These are phyloP conservation scores for Eurosta solidaginis DNA, from an alignment of 1,140 invertebrate species.

Conservation along the genomic window DNA sequence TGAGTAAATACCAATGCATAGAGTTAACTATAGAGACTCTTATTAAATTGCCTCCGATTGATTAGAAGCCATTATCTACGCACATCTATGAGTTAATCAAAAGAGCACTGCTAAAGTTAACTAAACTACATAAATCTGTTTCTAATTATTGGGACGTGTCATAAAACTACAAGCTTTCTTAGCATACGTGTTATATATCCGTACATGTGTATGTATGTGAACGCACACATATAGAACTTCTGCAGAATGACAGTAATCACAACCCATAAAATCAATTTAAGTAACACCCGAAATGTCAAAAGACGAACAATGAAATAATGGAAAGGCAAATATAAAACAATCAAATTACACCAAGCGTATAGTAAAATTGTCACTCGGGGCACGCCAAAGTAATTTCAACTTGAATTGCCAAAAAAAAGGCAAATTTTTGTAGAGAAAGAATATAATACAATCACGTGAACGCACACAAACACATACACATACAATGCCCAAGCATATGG, in stretches of 20 bases:
- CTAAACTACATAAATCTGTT: neutral
- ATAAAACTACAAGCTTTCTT: neutral
- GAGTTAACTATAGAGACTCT: no score
- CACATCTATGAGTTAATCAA: no score
- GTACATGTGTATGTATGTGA: neutral
- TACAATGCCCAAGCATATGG: neutral
- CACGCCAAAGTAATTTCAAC: constrained; percentile 9
- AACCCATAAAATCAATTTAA: neutral
- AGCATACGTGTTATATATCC: neutral
- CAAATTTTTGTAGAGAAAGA: neutral
- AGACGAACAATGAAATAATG: constrained; percentile 7
- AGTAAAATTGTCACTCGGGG: neutral
- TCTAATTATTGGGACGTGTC: constrained; percentile 9
- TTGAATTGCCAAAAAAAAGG: neutral
- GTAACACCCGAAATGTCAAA: neutral
- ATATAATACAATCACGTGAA: neutral
- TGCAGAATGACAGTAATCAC: constrained; percentile 1
- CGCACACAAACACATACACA: neutral
- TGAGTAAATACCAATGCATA: no score
- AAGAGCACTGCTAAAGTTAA: neutral
- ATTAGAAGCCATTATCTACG: no score
- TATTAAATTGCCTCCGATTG: no score
- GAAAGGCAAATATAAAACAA: constrained; percentile 13
- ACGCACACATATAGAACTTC: neutral
- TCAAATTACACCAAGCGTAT: constrained; percentile 27